phyloP scores from a whole-genome alignment of 2,888 invertebrate species.

The Muschampia plurimacula region DNA sequence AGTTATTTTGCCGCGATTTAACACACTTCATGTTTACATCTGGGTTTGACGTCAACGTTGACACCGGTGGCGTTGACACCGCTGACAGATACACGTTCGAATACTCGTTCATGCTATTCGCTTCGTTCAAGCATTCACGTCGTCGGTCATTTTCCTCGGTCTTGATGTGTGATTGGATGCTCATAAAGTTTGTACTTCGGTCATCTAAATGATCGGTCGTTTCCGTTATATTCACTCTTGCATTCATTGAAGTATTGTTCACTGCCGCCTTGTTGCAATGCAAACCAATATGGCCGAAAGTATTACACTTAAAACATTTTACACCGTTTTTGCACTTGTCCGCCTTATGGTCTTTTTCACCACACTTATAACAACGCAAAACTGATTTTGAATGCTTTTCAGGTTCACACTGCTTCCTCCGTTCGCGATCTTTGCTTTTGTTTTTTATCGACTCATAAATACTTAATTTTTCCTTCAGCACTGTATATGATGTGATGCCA shows the following conservation, averaged over 20 bases:
- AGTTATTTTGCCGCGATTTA: constrained; percentile 1
- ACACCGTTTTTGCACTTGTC: constrained; percentile 17
- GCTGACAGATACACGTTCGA: neutral
- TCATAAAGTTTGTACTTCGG: neutral
- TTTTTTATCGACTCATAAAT: constrained; percentile 40
- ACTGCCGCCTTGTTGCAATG: neutral
- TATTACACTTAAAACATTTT: neutral
- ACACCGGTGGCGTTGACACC: neutral
- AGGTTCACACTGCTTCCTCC: neutral
- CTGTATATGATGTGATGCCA: constrained; percentile 43
- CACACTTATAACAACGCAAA: neutral
- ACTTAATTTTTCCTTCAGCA: constrained; percentile 45
- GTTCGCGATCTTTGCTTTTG: neutral
- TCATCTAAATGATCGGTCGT: neutral
- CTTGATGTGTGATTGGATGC: neutral
- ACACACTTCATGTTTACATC: neutral
- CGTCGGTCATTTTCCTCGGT: neutral
- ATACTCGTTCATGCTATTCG: neutral
- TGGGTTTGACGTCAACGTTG: neutral
- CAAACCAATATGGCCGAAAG: neutral
- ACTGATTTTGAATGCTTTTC: neutral
- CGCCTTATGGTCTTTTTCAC: neutral
- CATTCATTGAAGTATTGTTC: neutral
- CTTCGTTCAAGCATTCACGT: neutral
- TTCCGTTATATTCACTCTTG: neutral